phyloP scores from a whole-genome alignment of 2,113 vertebrate genomes.

The Beaufortia kweichowensis region DNA sequence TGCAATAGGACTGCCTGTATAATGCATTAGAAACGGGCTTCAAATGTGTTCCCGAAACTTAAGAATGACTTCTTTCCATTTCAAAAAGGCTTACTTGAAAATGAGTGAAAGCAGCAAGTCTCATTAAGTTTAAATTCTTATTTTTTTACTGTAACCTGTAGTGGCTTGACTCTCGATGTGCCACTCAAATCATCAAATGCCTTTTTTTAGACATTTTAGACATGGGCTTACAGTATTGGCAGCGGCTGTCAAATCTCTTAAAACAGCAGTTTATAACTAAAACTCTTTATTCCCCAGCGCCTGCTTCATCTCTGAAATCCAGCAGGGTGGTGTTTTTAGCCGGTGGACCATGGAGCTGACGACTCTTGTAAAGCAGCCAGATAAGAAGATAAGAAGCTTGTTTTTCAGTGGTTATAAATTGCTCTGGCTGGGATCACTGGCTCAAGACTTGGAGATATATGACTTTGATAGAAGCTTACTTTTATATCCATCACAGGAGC shows the following conservation, averaged over 20 bases:
- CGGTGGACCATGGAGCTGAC: conserved; percentile 35
- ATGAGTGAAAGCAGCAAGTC: neutral
- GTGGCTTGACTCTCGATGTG: neutral
- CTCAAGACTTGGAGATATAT: conserved; percentile 36
- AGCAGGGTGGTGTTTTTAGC: conserved; percentile 23
- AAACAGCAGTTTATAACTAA: conserved; percentile 38
- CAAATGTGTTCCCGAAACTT: neutral
- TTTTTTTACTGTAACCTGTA: neutral
- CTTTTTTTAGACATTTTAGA: conserved; percentile 33
- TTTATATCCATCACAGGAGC: conserved; percentile 40
- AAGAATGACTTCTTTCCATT: neutral
- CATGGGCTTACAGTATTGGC: conserved; percentile 31
- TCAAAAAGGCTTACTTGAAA: neutral
- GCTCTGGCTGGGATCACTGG: conserved; percentile 31
- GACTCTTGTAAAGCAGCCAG: conserved; percentile 39
- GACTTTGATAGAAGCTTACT: conserved; percentile 42
- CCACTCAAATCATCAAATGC: conserved; percentile 17
- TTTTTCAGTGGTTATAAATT: conserved; percentile 44
- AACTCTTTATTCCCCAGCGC: conserved; percentile 29
- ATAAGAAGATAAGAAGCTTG: conserved; percentile 47
- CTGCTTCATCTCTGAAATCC: conserved; percentile 16
- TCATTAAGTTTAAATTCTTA: neutral
- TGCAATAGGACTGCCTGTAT: neutral
- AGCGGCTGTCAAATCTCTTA: conserved; percentile 36
- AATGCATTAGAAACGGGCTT: neutral